phyloP scores from a whole-genome alignment of 2,797 vertebrate species.

The Chaunax sp. region DNA sequence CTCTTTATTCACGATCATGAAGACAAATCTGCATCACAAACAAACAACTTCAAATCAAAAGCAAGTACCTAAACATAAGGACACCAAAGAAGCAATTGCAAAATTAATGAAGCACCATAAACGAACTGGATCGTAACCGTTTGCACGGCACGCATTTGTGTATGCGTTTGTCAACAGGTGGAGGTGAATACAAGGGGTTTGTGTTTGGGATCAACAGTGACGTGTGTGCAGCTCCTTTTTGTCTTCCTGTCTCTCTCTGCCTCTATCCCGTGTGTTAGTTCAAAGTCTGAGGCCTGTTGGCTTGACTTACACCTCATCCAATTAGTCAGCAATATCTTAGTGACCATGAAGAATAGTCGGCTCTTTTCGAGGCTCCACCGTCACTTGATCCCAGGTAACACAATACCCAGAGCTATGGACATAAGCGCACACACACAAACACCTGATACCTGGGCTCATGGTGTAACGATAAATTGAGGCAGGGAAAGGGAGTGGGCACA shows the following conservation, averaged over 20 bases:
- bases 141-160: conserved; percentile 62
- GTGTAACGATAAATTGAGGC: conserved; percentile 71
- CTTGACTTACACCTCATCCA: conserved; percentile 97
- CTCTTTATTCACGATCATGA: background rate
- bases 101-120: conserved; percentile 88
- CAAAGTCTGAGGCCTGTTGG: conserved; percentile 89
- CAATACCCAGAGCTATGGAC: conserved; percentile 63
- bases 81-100: conserved; percentile 87
- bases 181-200: conserved; percentile 84
- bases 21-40: conserved; percentile 49
- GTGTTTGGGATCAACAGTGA: conserved; percentile 80
- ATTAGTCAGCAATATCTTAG: conserved; percentile 93
- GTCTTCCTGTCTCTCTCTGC: conserved; percentile 27
- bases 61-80: conserved; percentile 82
- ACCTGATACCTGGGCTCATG: conserved; percentile 64
- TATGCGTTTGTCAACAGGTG: conserved; percentile 57
- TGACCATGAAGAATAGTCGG: conserved; percentile 85
- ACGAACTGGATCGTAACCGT: conserved; percentile 84
- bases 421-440: conserved; percentile 33
- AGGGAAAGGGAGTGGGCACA: conserved; percentile 65
- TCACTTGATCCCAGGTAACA: conserved; percentile 92
- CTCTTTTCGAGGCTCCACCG: conserved; percentile 82
- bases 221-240: conserved; percentile 42
- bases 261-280: conserved; percentile 82
- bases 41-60: conserved; percentile 76